phyloP scores from a whole-genome alignment of 2,797 vertebrate species.

The Eurystomus glaucurus region DNA sequence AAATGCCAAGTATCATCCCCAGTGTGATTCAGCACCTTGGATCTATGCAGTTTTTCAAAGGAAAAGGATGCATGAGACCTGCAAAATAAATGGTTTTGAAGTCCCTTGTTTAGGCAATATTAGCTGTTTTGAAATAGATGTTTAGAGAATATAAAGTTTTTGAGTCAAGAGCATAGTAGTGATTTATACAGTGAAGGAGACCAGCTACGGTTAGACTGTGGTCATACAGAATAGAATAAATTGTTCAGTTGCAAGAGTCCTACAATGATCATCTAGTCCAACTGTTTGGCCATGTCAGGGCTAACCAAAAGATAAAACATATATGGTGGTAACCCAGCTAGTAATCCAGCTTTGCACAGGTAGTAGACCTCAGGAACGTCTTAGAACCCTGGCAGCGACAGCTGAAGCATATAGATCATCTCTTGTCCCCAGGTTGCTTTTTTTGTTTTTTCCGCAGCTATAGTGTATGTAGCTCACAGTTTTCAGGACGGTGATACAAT shows the following conservation, averaged over 20 bases:
- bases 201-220: not conserved
- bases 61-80: not conserved
- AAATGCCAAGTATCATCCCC: not conserved
- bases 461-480: not conserved
- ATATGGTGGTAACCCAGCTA: not conserved
- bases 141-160: not conserved
- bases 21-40: not conserved
- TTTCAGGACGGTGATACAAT: not conserved
- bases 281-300: not conserved
- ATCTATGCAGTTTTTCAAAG: not conserved
- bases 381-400: not conserved
- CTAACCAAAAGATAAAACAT: not conserved
- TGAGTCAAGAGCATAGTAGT: not conserved
- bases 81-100: not conserved
- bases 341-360: not conserved
- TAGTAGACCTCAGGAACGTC: not conserved
- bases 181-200: not conserved
- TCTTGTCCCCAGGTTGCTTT: not conserved
- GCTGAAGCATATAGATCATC: fast-evolving
- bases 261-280: not conserved
- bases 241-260: fast-evolving
- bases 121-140: not conserved
- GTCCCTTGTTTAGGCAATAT: not conserved
- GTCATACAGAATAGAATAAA: not conserved
- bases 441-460: not conserved